phyloP scores from a whole-genome alignment of 2,113 vertebrate species.

The Piprites chloris region DNA sequence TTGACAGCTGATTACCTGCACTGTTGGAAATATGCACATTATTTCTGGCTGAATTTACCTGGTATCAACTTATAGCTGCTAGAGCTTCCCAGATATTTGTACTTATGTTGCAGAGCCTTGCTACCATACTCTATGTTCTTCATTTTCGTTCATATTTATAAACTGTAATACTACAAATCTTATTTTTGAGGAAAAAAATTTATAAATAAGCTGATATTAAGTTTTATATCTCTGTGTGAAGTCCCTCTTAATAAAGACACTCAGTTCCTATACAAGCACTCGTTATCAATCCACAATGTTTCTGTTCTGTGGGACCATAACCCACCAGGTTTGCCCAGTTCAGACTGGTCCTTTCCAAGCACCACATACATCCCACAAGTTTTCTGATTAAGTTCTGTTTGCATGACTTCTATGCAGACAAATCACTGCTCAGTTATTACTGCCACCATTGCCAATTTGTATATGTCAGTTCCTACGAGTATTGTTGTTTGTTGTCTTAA shows the following conservation, averaged over 20 bases:
- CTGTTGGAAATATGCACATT: neutral
- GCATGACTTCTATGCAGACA: neutral
- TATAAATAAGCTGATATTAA: neutral
- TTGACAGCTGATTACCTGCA: constrained; percentile 32
- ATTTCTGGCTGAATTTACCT: constrained; percentile 24
- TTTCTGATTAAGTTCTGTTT: neutral
- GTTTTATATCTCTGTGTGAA: neutral
- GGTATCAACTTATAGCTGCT: neutral
- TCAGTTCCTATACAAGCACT: neutral
- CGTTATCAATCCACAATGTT: neutral
- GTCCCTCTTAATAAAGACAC: neutral
- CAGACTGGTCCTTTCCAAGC: neutral
- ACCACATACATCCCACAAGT: neutral
- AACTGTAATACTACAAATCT: neutral
- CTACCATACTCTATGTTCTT: neutral
- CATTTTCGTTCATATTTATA: neutral
- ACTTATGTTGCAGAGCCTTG: neutral
- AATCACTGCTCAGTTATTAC: neutral
- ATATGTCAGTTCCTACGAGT: accelerated
- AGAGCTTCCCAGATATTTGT: neutral
- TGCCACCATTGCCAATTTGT: neutral
- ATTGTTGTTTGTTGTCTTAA: neutral
- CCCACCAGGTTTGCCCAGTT: neutral
- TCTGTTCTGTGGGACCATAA: neutral
- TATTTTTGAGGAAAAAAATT: neutral